A percentile compares a stretch with the other conserved stretches of the same genome.
Conservation (phyloP, 2,888 invertebrate genomes). For the Nematopogon swammerdamellus region DNA sequence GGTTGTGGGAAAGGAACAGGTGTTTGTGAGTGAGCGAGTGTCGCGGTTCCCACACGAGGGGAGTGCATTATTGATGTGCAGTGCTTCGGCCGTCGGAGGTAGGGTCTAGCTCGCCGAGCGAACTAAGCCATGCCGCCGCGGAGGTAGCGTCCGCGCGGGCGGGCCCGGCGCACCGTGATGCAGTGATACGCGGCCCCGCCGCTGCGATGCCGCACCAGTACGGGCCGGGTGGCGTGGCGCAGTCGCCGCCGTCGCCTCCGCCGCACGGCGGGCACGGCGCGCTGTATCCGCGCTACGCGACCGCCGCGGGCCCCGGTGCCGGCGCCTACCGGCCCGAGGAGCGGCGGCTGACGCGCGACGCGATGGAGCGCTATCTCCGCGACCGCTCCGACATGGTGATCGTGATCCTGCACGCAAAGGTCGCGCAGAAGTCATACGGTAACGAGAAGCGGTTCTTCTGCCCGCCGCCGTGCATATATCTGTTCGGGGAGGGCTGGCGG, state of each 20-base stretch:
- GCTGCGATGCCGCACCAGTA: slow-evolving; percentile 79
- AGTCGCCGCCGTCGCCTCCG: slow-evolving; percentile 67
- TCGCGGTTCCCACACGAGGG: slow-evolving; percentile 47
- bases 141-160: slow-evolving; percentile 32
- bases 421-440: slow-evolving; percentile 99
- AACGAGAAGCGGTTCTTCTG: slow-evolving; percentile 99
- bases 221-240: slow-evolving; percentile 70
- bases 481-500: slow-evolving; percentile 98
- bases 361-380: slow-evolving; percentile 94
- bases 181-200: slow-evolving; percentile 30
- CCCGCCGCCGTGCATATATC: slow-evolving; percentile 98
- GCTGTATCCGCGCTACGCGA: slow-evolving; percentile 63
- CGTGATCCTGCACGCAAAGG: slow-evolving; percentile 97
- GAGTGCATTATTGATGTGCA: slow-evolving; percentile 28
- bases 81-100: slow-evolving; percentile 1
- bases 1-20: slow-evolving; percentile 60
- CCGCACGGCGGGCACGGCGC: slow-evolving; percentile 59
- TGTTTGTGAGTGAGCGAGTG: slow-evolving; percentile 70
- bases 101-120: no score
- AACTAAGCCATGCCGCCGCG: slow-evolving; percentile 16
- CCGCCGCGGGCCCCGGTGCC: slow-evolving; percentile 55
- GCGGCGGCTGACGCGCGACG: slow-evolving; percentile 80
- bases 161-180: slow-evolving; percentile 21
- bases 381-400: slow-evolving; percentile 95
- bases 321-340: slow-evolving; percentile 72